These are phyloP conservation scores for Mamestra configurata DNA, from an alignment of 1,140 invertebrate genomes.

Conservation along the genomic window DNA sequence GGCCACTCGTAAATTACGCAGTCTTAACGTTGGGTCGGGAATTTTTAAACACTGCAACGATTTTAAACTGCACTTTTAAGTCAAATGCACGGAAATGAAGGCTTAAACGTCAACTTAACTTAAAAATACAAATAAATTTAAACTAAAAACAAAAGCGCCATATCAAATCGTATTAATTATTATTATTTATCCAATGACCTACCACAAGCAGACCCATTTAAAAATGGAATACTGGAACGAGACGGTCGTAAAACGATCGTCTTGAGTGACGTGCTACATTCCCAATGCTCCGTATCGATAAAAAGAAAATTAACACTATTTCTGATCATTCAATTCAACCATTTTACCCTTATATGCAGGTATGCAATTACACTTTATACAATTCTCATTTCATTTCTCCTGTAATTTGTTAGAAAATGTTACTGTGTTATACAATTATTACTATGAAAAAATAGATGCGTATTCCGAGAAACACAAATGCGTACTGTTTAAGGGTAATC, in stretches of 20 bases:
- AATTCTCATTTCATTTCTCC: not conserved
- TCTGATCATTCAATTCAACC: not conserved
- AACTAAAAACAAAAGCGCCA: not conserved
- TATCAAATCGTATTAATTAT: constrained; percentile 36
- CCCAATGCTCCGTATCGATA: constrained; percentile 32
- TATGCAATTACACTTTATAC: not conserved
- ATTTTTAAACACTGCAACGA: constrained; percentile 52
- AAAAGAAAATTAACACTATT: constrained; percentile 3
- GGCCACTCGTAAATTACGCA: constrained; percentile 82
- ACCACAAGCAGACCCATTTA: constrained; percentile 81
- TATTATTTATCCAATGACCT: constrained; percentile 77
- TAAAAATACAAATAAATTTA: not conserved
- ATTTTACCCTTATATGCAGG: not conserved
- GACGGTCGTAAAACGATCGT: constrained; percentile 78
- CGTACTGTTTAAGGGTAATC: no score
- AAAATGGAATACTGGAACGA: constrained; percentile 82
- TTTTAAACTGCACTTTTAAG: constrained; percentile 35
- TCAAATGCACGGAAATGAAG: not conserved
- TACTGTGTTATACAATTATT: not conserved
- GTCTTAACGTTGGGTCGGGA: constrained; percentile 67
- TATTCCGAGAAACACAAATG: not conserved
- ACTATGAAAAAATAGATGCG: not conserved
- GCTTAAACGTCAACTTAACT: not conserved
- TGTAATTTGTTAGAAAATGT: not conserved
- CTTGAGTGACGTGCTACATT: constrained; percentile 65